Evolutionary conservation across 2,888 invertebrate species (phyloP).

Genomic region (Listrodromus nycthemerus): DNA sequence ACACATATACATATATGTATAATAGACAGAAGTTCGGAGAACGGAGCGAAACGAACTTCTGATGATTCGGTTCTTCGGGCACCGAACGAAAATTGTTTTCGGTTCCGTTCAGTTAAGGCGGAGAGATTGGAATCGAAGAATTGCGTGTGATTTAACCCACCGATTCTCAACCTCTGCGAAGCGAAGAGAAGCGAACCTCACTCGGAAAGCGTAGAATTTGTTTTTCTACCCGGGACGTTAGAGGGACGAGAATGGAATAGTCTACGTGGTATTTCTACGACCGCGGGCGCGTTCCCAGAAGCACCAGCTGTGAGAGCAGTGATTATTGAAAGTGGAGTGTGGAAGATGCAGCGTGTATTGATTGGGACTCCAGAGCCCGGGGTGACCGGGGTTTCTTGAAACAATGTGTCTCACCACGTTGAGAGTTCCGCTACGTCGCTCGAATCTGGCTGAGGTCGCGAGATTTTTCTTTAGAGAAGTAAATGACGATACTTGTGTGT

Average conservation of each 20-base stretch:
- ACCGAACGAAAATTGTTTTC: constrained; percentile 6
- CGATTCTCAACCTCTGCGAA: background rate
- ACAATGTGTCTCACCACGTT: background rate
- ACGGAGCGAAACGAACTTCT: constrained; percentile 17
- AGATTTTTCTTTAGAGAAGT: background rate
- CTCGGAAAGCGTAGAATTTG: constrained; percentile 31
- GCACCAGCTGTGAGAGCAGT: constrained; percentile 24
- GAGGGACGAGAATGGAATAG: constrained; percentile 21
- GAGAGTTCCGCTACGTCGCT: background rate
- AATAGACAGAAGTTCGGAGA: constrained; percentile 3
- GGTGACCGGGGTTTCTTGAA: background rate
- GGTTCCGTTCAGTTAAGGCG: background rate
- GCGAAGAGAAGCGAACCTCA: background rate
- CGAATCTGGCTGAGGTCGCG: background rate
- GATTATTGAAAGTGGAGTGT: constrained; percentile 62
- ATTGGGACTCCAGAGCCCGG: background rate
- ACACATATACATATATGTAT: background rate
- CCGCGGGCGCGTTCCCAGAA: constrained; percentile 45
- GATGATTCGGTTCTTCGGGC: constrained; percentile 14
- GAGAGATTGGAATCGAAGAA: constrained; percentile 11
- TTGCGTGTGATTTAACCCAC: constrained; percentile 50
- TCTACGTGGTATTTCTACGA: constrained; percentile 38
- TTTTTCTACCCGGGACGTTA: constrained; percentile 30
- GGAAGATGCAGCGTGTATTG: constrained; percentile 19
- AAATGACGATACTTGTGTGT: background rate